Conservation (phyloP, 2,797 vertebrate species). For the Sebastes itinus region DNA sequence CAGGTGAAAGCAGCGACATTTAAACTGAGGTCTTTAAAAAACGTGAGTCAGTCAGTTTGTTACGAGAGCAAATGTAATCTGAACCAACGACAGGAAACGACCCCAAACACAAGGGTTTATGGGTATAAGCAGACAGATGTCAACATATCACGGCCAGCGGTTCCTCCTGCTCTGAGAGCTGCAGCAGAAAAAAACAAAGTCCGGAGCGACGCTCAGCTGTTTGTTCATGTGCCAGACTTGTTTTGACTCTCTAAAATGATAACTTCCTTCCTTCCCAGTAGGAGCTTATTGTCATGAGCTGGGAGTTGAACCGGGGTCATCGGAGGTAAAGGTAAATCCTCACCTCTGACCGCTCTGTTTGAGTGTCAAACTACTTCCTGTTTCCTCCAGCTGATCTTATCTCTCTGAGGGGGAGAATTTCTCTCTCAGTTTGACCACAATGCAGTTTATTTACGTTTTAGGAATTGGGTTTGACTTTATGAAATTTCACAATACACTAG, state of each 20-base stretch:
- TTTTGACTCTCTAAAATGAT: constrained; percentile 25
- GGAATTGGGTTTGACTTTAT: background rate
- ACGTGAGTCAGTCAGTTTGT: constrained; percentile 36
- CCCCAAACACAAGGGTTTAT: constrained; percentile 62
- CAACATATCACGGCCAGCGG: constrained; percentile 15
- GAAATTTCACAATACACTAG: no score
- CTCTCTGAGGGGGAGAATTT: background rate
- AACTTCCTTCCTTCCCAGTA: constrained; percentile 31
- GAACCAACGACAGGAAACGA: constrained; percentile 66
- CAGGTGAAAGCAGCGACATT: constrained; percentile 28
- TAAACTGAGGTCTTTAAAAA: constrained; percentile 42
- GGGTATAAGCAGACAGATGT: constrained; percentile 58
- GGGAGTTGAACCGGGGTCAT: background rate
- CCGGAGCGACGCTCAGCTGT: background rate
- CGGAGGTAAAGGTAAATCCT: constrained; percentile 8
- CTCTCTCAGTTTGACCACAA: background rate
- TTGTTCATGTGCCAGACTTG: constrained; percentile 19
- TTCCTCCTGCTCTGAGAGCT: constrained; percentile 2
- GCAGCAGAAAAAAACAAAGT: background rate
- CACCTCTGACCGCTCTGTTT: background rate
- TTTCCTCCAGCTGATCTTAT: constrained; percentile 31
- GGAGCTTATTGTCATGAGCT: background rate
- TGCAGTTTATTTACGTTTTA: background rate
- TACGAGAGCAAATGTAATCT: constrained; percentile 59
- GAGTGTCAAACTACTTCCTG: constrained; percentile 46